Evolutionary conservation across 2,888 invertebrate genomes (phyloP).

Genomic region (Polylopha cassiicola): DNA sequence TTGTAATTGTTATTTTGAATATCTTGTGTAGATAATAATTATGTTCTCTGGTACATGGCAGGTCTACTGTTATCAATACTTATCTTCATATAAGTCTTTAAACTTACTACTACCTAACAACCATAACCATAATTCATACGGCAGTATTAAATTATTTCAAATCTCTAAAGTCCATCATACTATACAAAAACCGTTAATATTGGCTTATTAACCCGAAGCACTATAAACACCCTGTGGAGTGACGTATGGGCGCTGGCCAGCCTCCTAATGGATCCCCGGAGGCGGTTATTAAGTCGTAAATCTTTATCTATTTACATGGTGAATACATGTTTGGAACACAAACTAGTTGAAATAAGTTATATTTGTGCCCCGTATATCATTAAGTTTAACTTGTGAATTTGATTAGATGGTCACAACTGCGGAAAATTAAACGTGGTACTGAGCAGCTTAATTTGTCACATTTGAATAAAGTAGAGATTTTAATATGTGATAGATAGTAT

Average conservation of each 20-base stretch:
- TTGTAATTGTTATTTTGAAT: no score
- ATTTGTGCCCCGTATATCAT: slow-evolving; percentile 5
- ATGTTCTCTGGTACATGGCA: no score
- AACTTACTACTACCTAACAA: no score
- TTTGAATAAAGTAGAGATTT: no score
- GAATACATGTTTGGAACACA: slow-evolving; percentile 16
- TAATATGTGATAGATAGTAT: no score
- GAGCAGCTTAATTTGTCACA: no score
- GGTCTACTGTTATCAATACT: no score
- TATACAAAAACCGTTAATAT: slow-evolving; percentile 11
- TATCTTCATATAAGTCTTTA: no score
- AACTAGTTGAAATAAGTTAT: slow-evolving; percentile 15
- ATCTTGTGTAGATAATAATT: no score
- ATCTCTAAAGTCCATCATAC: background rate
- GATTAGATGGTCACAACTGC: no score
- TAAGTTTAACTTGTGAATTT: background rate
- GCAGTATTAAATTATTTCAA: background rate
- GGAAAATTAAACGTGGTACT: no score
- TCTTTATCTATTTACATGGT: slow-evolving; percentile 36
- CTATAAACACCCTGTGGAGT: slow-evolving; percentile 34
- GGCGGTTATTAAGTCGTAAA: slow-evolving; percentile 48
- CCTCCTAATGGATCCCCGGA: slow-evolving; percentile 38
- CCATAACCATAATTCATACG: no score
- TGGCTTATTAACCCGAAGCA: slow-evolving; percentile 37
- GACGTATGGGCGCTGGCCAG: slow-evolving; percentile 32